Evolutionary conservation across 2,797 vertebrate genomes (phyloP).

Genomic region (Sebastes trivittatus): DNA sequence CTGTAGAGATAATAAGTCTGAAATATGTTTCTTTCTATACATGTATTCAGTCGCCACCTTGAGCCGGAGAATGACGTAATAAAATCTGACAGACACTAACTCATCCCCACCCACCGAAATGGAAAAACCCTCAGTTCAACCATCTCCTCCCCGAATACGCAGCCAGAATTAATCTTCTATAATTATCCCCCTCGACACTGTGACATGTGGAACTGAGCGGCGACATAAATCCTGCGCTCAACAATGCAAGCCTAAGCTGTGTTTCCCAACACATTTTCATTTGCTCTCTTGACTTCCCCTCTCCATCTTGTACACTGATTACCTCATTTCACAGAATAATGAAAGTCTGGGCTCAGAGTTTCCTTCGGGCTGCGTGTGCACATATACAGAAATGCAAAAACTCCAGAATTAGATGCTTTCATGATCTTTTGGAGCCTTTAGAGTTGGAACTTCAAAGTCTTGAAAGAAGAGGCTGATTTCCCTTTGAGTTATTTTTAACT

Average conservation of each 20-base stretch:
- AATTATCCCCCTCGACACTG: conserved; percentile 52
- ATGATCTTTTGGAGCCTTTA: conserved; percentile 45
- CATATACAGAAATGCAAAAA: conserved; percentile 32
- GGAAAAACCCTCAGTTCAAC: conserved; percentile 44
- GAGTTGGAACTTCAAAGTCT: conserved; percentile 53
- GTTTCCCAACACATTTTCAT: conserved; percentile 53
- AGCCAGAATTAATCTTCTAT: conserved; percentile 64
- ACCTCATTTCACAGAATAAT: conserved; percentile 53
- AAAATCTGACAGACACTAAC: conserved; percentile 30
- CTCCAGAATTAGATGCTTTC: conserved; percentile 67
- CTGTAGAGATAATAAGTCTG: not conserved
- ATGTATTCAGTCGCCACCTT: conserved; percentile 19
- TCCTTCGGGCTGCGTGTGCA: conserved; percentile 18
- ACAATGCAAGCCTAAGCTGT: conserved; percentile 54
- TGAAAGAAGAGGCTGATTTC: conserved; percentile 27
- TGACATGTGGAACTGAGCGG: conserved; percentile 59
- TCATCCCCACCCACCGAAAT: conserved; percentile 38
- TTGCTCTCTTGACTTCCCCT: conserved; percentile 37
- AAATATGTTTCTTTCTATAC: not conserved
- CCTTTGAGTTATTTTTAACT: conserved; percentile 70
- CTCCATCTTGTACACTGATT: conserved; percentile 41
- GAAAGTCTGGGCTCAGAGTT: conserved; percentile 38
- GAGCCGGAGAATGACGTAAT: conserved; percentile 33
- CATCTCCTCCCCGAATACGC: conserved; percentile 44
- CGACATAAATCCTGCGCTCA: conserved; percentile 63